Evolutionary conservation across 2,888 invertebrate genomes (phyloP).

Genomic region (Calameuta filiformis): DNA sequence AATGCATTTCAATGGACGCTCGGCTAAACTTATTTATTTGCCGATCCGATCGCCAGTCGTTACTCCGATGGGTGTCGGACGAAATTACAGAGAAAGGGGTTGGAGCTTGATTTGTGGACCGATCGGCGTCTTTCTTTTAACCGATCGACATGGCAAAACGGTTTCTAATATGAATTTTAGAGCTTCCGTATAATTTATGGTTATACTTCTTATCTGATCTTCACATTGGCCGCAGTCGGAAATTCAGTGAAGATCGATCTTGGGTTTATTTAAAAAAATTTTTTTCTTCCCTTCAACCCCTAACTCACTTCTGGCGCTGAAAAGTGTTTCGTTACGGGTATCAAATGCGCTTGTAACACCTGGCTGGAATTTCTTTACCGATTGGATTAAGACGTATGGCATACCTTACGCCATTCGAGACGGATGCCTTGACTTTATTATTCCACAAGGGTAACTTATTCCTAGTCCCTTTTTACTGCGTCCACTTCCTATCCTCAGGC

Average conservation of each 20-base stretch:
- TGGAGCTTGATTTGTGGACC: conserved; percentile 1
- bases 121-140: background rate
- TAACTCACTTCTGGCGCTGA: background rate
- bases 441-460: background rate
- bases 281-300: background rate
- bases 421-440: background rate
- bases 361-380: background rate
- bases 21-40: background rate
- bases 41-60: background rate
- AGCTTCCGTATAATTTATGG: conserved; percentile 17
- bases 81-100: background rate
- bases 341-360: background rate
- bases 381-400: background rate
- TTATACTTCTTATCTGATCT: background rate
- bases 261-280: background rate
- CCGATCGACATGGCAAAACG: background rate
- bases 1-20: background rate
- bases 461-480: background rate
- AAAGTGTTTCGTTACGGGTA: background rate
- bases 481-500: background rate
- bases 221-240: background rate
- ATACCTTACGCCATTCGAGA: background rate
- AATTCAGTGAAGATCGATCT: background rate
- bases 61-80: background rate
- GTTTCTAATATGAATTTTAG: conserved; percentile 20